These are phyloP conservation scores for Stichodactyla helianthus DNA, from an alignment of 64 coral and sea anemone species.

Conservation along the genomic window DNA sequence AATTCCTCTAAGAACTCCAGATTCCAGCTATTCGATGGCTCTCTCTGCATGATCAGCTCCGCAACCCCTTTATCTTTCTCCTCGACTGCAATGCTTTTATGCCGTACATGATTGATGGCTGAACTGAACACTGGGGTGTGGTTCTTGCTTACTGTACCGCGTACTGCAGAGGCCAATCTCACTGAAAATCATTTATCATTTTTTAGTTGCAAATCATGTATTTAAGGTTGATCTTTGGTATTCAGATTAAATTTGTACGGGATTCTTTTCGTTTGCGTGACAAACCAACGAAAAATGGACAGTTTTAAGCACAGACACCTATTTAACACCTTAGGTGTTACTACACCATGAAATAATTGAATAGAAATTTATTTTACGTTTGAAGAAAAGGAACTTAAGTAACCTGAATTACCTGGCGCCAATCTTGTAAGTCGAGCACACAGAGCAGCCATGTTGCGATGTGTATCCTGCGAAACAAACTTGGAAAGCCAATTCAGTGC, in stretches of 20 bases:
- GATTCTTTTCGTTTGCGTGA: neutral
- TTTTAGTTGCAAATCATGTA: neutral
- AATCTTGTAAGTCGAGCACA: neutral
- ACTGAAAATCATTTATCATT: neutral
- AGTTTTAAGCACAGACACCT: neutral
- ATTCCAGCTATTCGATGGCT: conserved; percentile 58
- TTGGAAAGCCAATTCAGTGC: neutral
- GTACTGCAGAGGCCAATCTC: neutral
- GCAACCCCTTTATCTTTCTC: conserved; percentile 46
- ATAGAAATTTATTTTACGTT: neutral
- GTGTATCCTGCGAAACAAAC: neutral
- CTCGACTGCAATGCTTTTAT: conserved; percentile 6
- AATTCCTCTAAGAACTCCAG: conserved; percentile 63
- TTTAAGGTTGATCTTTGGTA: neutral
- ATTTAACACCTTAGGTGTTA: neutral
- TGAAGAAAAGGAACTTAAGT: neutral
- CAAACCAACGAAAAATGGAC: neutral
- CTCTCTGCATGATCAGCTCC: conserved; percentile 41
- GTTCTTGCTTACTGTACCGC: neutral
- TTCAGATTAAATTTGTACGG: neutral
- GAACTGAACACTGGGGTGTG: conserved; percentile 11
- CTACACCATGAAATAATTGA: neutral
- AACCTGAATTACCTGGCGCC: neutral
- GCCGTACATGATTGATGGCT: conserved; percentile 16
- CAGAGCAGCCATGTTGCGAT: conserved; percentile 10